Evolutionary conservation across 2,888 invertebrate genomes (phyloP).

Genomic region (Thalpophila matura): DNA sequence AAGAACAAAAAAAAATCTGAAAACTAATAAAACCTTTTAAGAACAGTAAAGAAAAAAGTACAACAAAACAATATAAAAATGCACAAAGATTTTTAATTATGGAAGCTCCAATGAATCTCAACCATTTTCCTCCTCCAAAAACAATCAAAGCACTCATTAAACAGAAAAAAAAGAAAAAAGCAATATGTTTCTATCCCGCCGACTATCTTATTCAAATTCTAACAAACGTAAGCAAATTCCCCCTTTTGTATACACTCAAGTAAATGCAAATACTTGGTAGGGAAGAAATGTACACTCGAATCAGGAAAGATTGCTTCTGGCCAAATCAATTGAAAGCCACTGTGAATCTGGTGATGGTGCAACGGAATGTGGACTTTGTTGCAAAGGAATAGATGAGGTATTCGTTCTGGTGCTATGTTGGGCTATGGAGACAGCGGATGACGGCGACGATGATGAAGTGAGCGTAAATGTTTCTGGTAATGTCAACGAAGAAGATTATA

Average conservation of each 20-base stretch:
- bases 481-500: background rate
- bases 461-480: background rate
- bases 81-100: background rate
- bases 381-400: slow-evolving; percentile 4
- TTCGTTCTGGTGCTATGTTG: slow-evolving; percentile 7
- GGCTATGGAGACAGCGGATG: slow-evolving; percentile 37
- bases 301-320: slow-evolving; percentile 79
- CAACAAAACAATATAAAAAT: background rate
- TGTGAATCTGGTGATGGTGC: slow-evolving; percentile 49
- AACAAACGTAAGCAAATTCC: slow-evolving; percentile 80
- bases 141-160: slow-evolving; percentile 52
- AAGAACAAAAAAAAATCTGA: no score
- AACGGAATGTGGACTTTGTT: slow-evolving; percentile 51
- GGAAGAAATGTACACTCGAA: slow-evolving; percentile 79
- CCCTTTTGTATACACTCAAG: slow-evolving; percentile 78
- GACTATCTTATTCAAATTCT: slow-evolving; percentile 72
- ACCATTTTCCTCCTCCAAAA: slow-evolving; percentile 17
- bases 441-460: background rate
- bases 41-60: background rate
- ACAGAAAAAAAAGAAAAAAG: slow-evolving; percentile 50
- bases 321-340: slow-evolving; percentile 78
- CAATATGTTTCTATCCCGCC: slow-evolving; percentile 63
- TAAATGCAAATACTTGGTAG: slow-evolving; percentile 81
- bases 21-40: background rate
- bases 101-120: background rate